These are phyloP conservation scores for pig (Sus scrofa) DNA, from an alignment of 2,113 vertebrate species.

Conservation along the genomic window T2T-Sscrofa CM000813.6:89169501-89170000, in stretches of 20 bases:
- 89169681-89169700: neutral
- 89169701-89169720: accelerated
- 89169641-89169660: neutral
- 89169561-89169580: neutral
- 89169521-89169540: neutral
- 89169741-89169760: no score
- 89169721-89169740: accelerated
- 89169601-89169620: neutral
- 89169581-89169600: neutral
- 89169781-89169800: accelerated
- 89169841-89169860: neutral
- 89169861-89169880: neutral
- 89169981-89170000: neutral
- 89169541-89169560: neutral
- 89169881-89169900: no score
- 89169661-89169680: no score
- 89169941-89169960: neutral
- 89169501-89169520: neutral
- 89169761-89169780: accelerated
- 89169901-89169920: no score
- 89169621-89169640: neutral
- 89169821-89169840: neutral
- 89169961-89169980: neutral
- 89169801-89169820: neutral
- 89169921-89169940: neutral